Conservation (phyloP, 2,888 invertebrate genomes). For the Ryuthela nishihirai region DNA sequence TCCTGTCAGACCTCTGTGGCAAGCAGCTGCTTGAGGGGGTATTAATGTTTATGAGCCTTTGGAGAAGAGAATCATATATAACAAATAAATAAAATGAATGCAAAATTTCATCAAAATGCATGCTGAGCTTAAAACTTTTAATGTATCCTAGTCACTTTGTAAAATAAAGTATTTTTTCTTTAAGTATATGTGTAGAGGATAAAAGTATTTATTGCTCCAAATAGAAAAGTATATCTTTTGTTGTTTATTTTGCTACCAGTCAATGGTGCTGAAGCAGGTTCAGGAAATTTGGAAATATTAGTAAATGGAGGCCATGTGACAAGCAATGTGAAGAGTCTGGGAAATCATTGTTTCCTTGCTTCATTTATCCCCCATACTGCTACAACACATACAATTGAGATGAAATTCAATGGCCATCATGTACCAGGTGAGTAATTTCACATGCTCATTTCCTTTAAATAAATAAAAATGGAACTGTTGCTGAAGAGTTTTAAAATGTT, state of each 20-base stretch:
- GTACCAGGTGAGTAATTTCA: conserved; percentile 48
- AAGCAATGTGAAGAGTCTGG: conserved; percentile 85
- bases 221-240: no score
- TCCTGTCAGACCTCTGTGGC: no score
- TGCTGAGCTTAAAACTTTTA: neutral
- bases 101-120: neutral
- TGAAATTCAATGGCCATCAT: conserved; percentile 73
- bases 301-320: conserved; percentile 93
- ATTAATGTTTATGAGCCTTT: no score
- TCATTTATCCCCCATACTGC: conserved; percentile 60
- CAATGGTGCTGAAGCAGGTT: conserved; percentile 92
- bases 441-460: no score
- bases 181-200: no score
- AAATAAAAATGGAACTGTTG: no score
- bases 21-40: no score
- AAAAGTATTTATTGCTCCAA: no score
- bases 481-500: no score
- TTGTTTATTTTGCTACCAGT: conserved; percentile 58
- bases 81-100: neutral
- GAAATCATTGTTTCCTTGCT: conserved; percentile 76
- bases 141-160: no score
- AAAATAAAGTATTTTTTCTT: no score
- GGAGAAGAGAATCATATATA: no score
- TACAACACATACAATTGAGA: conserved; percentile 63
- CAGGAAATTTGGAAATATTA: conserved; percentile 91